These are phyloP conservation scores for Venturia canescens DNA, from an alignment of 1,140 invertebrate genomes.

Conservation along the genomic window DNA sequence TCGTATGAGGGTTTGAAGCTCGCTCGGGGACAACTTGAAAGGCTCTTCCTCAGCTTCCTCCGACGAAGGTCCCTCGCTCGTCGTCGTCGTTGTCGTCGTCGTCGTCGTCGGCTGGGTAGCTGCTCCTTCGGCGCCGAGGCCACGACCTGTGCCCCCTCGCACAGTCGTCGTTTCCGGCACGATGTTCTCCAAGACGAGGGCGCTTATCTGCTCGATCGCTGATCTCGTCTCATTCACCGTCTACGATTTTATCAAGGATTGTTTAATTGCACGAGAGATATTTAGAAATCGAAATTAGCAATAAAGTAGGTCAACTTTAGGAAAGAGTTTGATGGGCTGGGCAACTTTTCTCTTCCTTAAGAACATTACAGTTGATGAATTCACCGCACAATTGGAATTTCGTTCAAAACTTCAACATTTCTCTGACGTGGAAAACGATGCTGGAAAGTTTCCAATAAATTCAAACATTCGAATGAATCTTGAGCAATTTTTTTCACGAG, in stretches of 20 bases:
- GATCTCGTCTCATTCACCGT: slow-evolving; percentile 74
- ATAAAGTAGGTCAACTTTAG: too few species aligned
- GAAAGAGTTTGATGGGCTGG: too few species aligned
- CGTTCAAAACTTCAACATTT: too few species aligned
- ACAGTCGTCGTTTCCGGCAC: slow-evolving; percentile 62
- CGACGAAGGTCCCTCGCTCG: slow-evolving; percentile 52
- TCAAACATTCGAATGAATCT: too few species aligned
- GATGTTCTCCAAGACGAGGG: slow-evolving; percentile 69
- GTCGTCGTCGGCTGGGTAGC: slow-evolving; percentile 38
- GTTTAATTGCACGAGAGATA: not conserved
- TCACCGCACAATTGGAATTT: too few species aligned
- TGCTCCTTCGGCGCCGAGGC: slow-evolving; percentile 47
- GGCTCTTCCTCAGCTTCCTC: slow-evolving; percentile 58
- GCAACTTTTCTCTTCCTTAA: too few species aligned
- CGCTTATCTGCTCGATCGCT: slow-evolving; percentile 73
- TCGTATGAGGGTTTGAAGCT: slow-evolving; percentile 67
- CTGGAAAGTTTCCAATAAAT: too few species aligned
- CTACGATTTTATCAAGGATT: slow-evolving; percentile 60
- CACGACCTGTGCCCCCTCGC: slow-evolving; percentile 26
- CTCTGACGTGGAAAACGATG: too few species aligned
- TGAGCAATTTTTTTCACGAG: too few species aligned
- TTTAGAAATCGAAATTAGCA: not conserved
- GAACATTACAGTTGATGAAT: too few species aligned
- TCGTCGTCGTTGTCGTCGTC: not conserved
- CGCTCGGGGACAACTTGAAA: slow-evolving; percentile 66